A percentile compares a stretch with the other conserved stretches of the same genome.
These are phyloP conservation scores for Phacellophora camtschatica DNA, from an alignment of 30 jellyfish, hydroid and myxozoan species.

Conservation along the genomic window DNA sequence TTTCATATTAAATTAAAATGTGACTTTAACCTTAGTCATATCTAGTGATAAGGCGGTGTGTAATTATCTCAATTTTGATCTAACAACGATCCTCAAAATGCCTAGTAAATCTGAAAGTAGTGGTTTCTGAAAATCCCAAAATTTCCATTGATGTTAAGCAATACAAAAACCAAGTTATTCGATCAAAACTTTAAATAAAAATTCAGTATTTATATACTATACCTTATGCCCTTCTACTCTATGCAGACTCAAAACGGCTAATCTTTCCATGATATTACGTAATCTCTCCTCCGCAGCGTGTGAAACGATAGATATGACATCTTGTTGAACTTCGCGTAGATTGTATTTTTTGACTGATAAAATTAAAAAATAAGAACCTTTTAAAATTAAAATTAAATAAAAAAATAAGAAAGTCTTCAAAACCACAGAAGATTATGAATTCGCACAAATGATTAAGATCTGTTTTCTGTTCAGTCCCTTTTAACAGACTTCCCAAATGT, in stretches of 20 bases:
- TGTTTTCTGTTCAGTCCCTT: too few relatives aligned
- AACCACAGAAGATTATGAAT: not conserved
- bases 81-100: too few relatives aligned
- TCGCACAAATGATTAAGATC: too few relatives aligned
- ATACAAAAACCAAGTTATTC: too few relatives aligned
- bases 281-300: constrained; percentile 95
- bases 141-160: not conserved
- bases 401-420: not conserved
- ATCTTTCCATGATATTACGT: constrained; percentile 78
- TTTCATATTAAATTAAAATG: too few relatives aligned
- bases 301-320: constrained; percentile 73
- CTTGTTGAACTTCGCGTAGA: constrained; percentile 62
- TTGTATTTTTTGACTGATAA: constrained; percentile 67
- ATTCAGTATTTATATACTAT: too few relatives aligned
- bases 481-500: too few relatives aligned
- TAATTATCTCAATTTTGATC: too few relatives aligned
- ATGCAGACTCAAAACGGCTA: constrained; percentile 85
- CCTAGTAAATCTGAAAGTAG: too few relatives aligned
- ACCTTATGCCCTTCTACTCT: constrained; percentile 95
- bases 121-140: not conserved
- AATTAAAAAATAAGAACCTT: not conserved
- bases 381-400: not conserved
- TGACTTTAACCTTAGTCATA: too few relatives aligned
- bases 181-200: too few relatives aligned
- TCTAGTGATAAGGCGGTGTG: too few relatives aligned